Evolutionary conservation across 1,140 invertebrate species (phyloP), one percentile per base, ranked within the genome.

Genomic region (Lucilia sericata): DNA sequence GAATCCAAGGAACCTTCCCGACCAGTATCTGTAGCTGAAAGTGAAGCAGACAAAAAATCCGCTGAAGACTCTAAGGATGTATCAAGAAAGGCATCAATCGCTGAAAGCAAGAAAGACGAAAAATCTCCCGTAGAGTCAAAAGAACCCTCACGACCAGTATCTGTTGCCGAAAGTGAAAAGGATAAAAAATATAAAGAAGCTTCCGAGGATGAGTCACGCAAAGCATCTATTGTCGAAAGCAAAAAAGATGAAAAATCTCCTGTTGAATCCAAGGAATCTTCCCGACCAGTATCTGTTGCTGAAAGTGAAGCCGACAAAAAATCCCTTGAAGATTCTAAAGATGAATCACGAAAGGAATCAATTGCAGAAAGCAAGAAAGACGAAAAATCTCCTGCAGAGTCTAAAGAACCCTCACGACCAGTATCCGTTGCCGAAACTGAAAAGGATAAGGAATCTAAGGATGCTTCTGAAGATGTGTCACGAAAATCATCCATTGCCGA

Each of bases 221-320:
- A 82, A 65, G 51, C 74, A 3, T 87, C 74, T 36, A 17, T 42
- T 34, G 9, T 25, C 36, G 74, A 75, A 36, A 75, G 74, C 74
- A 75, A 75, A 30, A 34, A 36, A 75, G 74, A 51, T 80, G 83
- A 76, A 0, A 83, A 83, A 49, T 85, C 85, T 25, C 13, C 76
- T 30, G n/a, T 19, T 17, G 17, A 65, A 84, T 81, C 84, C 2
- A 84, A 86, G 78, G 84, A 85, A 25, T 34, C 84, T 47, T 74
- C 85, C 4, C 83, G 84, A 51, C 74, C 55, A 55, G 70, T 65
- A 75, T 85, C 85, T 19, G 81, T 75, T n/a, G 25, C 25, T 30
- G 89, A 91, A 30, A 87, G 90, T 75, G 88, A 89, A 84, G 13
- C 9, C 84, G 76, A 86, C 86, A 78, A 86, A 87, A 84, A 87